Evolutionary conservation across 37 sponge, comb jelly and placozoan genomes (phyloP), one percentile per base, ranked within the genome.

Genomic region (Mnemiopsis leidyi): DNA sequence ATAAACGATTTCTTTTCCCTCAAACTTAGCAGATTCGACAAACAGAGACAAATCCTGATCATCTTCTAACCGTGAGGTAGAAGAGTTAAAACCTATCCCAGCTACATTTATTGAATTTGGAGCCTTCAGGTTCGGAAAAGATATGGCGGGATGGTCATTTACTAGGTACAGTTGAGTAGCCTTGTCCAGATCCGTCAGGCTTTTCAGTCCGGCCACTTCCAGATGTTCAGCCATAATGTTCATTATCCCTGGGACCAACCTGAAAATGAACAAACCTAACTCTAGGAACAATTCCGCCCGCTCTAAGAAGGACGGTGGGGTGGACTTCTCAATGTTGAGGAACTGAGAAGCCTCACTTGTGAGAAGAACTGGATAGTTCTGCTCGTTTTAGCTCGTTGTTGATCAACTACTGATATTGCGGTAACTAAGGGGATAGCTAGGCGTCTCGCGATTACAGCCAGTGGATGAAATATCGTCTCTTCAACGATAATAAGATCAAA

Each of bases 261-360:
- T 77, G 18, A 77, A 28, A 16, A 13, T 36, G 32, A 77, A 77
- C 20, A 2, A 34, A 9, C 79, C 79, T 2, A 77, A 20, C 79
- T 77, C 79, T 9, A 77, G 35, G 1, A 77, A 32, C 35, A 77
- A 3, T 16, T 34, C 35, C 1, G 18, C 7, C 3, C 79, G 33
- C 33, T 77, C 35, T 5, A 31, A 13, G 36, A 77, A 77, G 18
- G 79, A 34, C 36, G 79, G 79, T 3, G 79, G 79, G 33, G 36
- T 32, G 1, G 36, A 34, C 18, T 32, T 18, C 79, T 32, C 3
- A 16, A 77, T 28, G 79, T 77, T 77, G 36, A 77, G 79, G 36
- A 77, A 77, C 36, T 77, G 79, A 0, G 79, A 77, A 32, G 79
- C 79, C 79, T 77, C 79, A 34, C 79, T 77, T 1, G 79, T 32